Evolutionary conservation across 1,140 invertebrate genomes (phyloP).

Genomic region (Drosophila pallidifrons): DNA sequence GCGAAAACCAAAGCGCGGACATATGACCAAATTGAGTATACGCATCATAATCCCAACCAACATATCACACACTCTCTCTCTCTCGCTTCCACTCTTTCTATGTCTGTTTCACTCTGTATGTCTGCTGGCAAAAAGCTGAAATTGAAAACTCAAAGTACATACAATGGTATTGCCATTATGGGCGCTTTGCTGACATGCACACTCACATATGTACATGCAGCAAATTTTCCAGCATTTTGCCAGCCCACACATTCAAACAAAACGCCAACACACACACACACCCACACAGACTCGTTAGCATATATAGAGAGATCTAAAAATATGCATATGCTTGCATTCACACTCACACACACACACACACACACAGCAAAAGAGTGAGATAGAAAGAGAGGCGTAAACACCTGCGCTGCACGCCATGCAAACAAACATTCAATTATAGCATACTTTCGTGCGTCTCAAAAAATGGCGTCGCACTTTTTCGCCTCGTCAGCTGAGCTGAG

Average conservation of each 20-base stretch:
- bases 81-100: background rate
- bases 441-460: conserved; percentile 73
- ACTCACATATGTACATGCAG: conserved; percentile 44
- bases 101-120: conserved; percentile 9
- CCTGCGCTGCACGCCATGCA: conserved; percentile 39
- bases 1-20: conserved; percentile 14
- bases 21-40: conserved; percentile 30
- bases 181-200: conserved; percentile 61
- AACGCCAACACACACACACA: no score
- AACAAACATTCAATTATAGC: conserved; percentile 81
- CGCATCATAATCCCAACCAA: conserved; percentile 33
- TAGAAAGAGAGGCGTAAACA: background rate
- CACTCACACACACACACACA: conserved; percentile 1
- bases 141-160: conserved; percentile 81
- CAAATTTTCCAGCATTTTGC: conserved; percentile 64
- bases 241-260: background rate
- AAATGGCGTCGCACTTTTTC: conserved; percentile 68
- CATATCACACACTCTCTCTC: background rate
- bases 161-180: conserved; percentile 72
- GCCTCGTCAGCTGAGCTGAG: conserved; percentile 44
- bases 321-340: conserved; percentile 28
- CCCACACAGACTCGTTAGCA: conserved; percentile 1
- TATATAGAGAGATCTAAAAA: conserved; percentile 15
- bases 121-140: conserved; percentile 63
- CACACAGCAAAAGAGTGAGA: no score